A percentile compares a stretch with the other conserved stretches of the same genome.
These are phyloP conservation scores for Andricus quercusramuli DNA, from an alignment of 2,888 invertebrate genomes.

Conservation along the genomic window DNA sequence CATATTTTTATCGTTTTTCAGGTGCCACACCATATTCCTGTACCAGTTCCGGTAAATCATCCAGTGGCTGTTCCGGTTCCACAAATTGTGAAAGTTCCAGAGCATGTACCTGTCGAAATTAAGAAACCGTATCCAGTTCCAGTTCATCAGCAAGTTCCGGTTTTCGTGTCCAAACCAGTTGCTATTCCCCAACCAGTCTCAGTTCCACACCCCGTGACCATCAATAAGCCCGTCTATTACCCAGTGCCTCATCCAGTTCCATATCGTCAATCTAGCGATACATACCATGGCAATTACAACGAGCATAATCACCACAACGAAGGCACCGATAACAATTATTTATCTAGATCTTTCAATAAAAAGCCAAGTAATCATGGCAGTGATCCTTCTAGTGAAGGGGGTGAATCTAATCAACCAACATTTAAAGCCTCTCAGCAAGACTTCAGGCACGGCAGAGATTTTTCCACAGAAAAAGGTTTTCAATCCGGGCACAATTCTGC, in stretches of 20 bases:
- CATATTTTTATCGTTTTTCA: constrained; percentile 44
- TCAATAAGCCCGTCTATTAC: constrained; percentile 68
- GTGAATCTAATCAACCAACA: constrained; percentile 9
- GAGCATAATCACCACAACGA: constrained; percentile 34
- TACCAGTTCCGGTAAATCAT: constrained; percentile 75
- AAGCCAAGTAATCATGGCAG: constrained; percentile 4
- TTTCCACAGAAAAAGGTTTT: neutral
- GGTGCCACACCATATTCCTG: constrained; percentile 75
- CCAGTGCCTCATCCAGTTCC: constrained; percentile 70
- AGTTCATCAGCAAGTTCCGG: constrained; percentile 72
- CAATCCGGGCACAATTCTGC: neutral
- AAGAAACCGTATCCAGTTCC: constrained; percentile 71
- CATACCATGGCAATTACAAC: constrained; percentile 31
- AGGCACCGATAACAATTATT: constrained; percentile 30
- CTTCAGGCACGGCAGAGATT: neutral
- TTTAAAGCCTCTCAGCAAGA: constrained; percentile 16
- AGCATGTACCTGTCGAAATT: constrained; percentile 73
- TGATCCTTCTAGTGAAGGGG: constrained; percentile 3
- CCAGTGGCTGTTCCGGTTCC: constrained; percentile 75
- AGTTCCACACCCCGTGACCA: constrained; percentile 69
- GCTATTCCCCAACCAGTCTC: constrained; percentile 71
- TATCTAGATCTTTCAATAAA: neutral
- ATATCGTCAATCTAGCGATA: constrained; percentile 59
- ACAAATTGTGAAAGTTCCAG: constrained; percentile 76
- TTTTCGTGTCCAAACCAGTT: constrained; percentile 66